Conservation (phyloP, 2,113 vertebrate species). For the Chloropsis hardwickii region DNA sequence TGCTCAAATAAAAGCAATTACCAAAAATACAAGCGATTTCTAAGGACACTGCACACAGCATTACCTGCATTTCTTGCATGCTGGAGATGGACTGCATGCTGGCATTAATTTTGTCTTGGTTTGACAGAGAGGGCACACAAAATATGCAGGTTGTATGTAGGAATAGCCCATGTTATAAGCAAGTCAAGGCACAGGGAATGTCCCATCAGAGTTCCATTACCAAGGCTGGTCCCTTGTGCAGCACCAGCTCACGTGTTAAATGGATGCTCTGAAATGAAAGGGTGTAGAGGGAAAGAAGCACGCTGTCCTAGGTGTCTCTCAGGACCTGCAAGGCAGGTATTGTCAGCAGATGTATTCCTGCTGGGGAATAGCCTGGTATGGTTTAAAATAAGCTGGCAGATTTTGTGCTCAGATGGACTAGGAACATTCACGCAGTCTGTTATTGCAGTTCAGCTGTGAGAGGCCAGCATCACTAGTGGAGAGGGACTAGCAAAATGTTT, state of each 20-base stretch:
- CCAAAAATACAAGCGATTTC: background rate
- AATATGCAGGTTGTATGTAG: background rate
- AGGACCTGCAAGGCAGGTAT: conserved; percentile 7
- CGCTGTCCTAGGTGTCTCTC: background rate
- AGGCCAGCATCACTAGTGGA: background rate
- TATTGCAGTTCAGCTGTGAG: conserved; percentile 43
- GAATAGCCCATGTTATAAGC: background rate
- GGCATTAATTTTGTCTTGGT: background rate
- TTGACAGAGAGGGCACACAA: background rate
- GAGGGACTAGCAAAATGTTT: conserved; percentile 9
- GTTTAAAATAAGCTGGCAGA: conserved; percentile 23
- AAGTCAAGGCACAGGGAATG: background rate
- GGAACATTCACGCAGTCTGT: background rate
- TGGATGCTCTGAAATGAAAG: background rate
- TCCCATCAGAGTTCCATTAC: background rate
- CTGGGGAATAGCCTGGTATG: background rate
- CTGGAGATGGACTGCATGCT: background rate
- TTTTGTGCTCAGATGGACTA: conserved; percentile 56
- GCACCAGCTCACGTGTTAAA: background rate
- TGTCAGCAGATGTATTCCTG: background rate
- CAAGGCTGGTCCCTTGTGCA: background rate
- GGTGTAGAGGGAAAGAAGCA: background rate
- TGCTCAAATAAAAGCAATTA: background rate
- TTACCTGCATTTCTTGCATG: background rate
- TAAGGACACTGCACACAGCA: background rate